Conservation (phyloP, 2,113 vertebrate species). For the Xenotilapia longispinis region DNA sequence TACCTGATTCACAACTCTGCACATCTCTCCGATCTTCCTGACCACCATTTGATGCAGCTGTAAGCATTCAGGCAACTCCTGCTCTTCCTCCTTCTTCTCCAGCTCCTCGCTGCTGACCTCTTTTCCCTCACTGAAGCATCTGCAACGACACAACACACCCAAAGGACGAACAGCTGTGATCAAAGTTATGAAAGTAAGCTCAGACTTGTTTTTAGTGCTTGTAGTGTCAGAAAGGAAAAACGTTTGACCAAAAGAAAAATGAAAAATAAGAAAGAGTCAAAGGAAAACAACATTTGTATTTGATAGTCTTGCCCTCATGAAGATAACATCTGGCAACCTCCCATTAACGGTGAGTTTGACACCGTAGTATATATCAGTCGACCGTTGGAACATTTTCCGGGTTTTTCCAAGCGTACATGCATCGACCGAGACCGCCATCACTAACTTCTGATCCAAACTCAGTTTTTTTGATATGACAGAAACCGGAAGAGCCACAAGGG, state of each 20-base stretch:
- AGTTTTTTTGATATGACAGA: not conserved
- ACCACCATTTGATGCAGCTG: conserved; percentile 84
- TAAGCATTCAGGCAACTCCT: conserved; percentile 77
- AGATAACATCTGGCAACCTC: not conserved
- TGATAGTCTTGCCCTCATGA: not conserved
- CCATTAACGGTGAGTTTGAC: not conserved
- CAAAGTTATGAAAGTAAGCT: not conserved
- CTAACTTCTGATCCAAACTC: not conserved
- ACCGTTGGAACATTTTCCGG: not conserved
- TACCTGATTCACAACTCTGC: conserved; percentile 94
- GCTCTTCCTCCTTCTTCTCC: conserved; percentile 68
- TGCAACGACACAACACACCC: not conserved
- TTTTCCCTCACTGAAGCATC: conserved; percentile 56
- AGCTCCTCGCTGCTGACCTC: conserved; percentile 41
- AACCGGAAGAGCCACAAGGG: not conserved
- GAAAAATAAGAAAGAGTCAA: not conserved
- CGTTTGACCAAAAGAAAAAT: fast-evolving
- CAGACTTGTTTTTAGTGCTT: not conserved
- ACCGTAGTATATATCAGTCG: fast-evolving
- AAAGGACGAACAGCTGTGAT: fast-evolving
- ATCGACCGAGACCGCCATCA: not conserved
- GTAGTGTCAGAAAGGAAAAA: not conserved
- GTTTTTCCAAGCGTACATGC: not conserved
- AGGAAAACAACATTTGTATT: not conserved
- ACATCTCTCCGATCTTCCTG: conserved; percentile 89